These are phyloP conservation scores for Tetrax tetrax DNA, from an alignment of 2,113 vertebrate genomes.

Conservation along the genomic window DNA sequence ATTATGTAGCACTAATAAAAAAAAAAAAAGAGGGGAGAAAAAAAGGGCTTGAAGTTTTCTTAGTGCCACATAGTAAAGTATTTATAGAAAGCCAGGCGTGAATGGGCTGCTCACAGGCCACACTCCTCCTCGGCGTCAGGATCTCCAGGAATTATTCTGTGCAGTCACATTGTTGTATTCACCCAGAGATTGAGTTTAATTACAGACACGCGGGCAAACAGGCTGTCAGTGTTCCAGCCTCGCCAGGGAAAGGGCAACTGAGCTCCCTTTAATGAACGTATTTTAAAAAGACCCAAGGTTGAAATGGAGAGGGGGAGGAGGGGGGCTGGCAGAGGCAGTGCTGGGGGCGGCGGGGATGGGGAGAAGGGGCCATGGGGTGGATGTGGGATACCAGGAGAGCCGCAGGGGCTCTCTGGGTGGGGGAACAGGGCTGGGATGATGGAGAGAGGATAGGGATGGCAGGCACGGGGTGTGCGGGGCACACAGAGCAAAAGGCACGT, in stretches of 20 bases:
- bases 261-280: conserved; percentile 51
- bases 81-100: conserved; percentile 80
- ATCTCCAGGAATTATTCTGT: conserved; percentile 74
- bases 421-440: background rate
- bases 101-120: conserved; percentile 67
- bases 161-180: conserved; percentile 75
- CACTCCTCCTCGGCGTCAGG: conserved; percentile 73
- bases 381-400: background rate
- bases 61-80: conserved; percentile 84
- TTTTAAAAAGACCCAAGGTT: conserved; percentile 41
- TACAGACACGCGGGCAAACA: conserved; percentile 60
- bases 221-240: conserved; percentile 70
- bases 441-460: background rate
- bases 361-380: background rate
- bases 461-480: background rate
- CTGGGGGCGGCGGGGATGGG: background rate
- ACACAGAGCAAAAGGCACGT: rapidly evolving
- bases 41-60: conserved; percentile 78
- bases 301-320: background rate
- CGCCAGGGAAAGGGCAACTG: conserved; percentile 49
- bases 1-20: conserved; percentile 82
- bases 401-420: background rate
- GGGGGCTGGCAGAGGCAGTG: background rate
- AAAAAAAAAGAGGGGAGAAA: conserved; percentile 17
- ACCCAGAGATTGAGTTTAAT: conserved; percentile 67